Percentiles rank a stretch among this genome's conserved stretches.
phyloP scores from a whole-genome alignment of 2,113 vertebrate genomes.

The human region DNA sequence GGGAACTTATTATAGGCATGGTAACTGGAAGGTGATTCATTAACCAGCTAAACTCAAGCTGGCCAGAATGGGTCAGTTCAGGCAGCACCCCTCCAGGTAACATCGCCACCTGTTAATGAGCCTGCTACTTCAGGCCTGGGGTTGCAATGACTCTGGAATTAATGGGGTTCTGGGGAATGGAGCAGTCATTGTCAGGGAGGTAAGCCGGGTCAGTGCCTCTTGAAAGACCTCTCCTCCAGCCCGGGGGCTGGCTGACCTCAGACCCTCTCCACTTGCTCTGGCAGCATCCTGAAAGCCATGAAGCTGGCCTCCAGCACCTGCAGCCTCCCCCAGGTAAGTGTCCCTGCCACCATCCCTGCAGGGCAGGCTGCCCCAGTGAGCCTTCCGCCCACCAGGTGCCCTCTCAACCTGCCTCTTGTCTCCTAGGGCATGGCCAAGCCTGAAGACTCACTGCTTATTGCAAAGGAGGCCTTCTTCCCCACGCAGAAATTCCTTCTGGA shows the following conservation, averaged over 20 bases:
- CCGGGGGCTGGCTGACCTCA: not conserved
- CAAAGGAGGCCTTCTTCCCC: slow-evolving; percentile 93
- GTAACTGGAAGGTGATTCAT: rapidly evolving
- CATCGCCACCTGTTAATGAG: rapidly evolving
- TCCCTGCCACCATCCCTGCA: rapidly evolving
- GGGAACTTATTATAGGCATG: not conserved
- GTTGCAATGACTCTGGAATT: not conserved
- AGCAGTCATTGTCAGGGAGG: not conserved
- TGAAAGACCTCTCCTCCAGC: not conserved
- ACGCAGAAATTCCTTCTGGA: slow-evolving; percentile 93
- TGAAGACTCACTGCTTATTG: slow-evolving; percentile 89
- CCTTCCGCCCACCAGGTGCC: not conserved
- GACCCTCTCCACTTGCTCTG: slow-evolving; percentile 24
- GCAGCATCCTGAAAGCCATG: slow-evolving; percentile 96
- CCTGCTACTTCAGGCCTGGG: not conserved
- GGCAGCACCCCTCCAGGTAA: not conserved
- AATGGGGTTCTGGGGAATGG: rapidly evolving
- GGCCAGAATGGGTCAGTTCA: rapidly evolving
- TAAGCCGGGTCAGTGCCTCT: not conserved
- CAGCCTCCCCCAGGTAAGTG: slow-evolving; percentile 92
- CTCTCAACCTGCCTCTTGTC: slow-evolving; percentile 67
- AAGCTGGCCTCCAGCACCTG: slow-evolving; percentile 93
- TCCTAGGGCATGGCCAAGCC: slow-evolving; percentile 89
- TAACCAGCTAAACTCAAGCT: not conserved
- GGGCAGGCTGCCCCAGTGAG: not conserved